These are phyloP conservation scores for Subacronicta megacephala DNA, from an alignment of 2,888 invertebrate genomes.

Conservation along the genomic window DNA sequence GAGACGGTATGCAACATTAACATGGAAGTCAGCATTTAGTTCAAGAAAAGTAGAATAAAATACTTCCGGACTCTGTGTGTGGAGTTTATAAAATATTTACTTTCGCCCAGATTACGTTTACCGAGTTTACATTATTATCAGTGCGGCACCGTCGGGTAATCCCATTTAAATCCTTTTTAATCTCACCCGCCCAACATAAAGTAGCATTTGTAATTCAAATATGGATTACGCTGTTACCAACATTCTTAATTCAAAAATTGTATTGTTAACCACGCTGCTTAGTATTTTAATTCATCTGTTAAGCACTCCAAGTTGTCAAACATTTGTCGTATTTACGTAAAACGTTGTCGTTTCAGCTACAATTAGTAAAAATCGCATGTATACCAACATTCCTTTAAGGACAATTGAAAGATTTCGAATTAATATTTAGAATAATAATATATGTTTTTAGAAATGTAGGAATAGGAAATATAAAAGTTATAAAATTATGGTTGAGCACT, in stretches of 20 bases:
- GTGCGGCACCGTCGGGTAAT: slow-evolving; percentile 59
- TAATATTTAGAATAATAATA: too few relatives aligned
- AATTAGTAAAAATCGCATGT: too few relatives aligned
- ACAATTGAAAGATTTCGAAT: too few relatives aligned
- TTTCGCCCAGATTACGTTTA: slow-evolving; percentile 56
- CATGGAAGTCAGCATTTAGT: slow-evolving; percentile 24
- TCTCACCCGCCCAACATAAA: slow-evolving; percentile 58
- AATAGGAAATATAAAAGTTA: too few relatives aligned
- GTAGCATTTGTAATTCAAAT: slow-evolving; percentile 62
- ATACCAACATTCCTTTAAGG: too few relatives aligned
- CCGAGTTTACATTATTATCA: slow-evolving; percentile 63
- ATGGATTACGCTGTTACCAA: slow-evolving; percentile 57
- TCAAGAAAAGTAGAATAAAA: slow-evolving; percentile 47
- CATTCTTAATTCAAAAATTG: slow-evolving; percentile 46
- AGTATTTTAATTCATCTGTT: slow-evolving; percentile 18
- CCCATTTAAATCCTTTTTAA: slow-evolving; percentile 65
- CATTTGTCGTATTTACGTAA: too few relatives aligned
- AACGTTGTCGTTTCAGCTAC: too few relatives aligned
- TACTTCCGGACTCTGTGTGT: slow-evolving; percentile 35
- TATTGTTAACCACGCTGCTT: slow-evolving; percentile 38
- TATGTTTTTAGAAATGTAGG: too few relatives aligned
- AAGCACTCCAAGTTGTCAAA: not conserved
- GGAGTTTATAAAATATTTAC: slow-evolving; percentile 56
- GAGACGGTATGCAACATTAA: slow-evolving; percentile 21
- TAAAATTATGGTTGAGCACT: too few relatives aligned